phyloP scores from a whole-genome alignment of 2,888 invertebrate species.

The Yponomeuta plumbellus region DNA sequence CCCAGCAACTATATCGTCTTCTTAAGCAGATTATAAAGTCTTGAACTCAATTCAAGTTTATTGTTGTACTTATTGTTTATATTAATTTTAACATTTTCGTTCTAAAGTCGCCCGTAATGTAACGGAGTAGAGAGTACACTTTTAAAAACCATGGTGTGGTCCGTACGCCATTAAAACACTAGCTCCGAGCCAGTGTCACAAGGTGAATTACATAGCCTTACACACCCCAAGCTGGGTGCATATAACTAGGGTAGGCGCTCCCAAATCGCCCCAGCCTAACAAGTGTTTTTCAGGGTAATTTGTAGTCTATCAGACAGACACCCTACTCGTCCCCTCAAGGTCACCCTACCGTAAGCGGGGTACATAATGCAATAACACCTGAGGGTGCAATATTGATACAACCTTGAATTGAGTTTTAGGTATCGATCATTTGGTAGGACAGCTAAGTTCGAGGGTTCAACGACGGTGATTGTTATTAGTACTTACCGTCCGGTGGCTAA shows the following conservation, averaged over 20 bases:
- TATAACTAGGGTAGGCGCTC: not conserved
- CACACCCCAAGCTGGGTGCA: not conserved
- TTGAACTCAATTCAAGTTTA: too few relatives aligned
- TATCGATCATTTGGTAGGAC: slow-evolving; percentile 12
- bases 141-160: too few relatives aligned
- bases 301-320: slow-evolving; percentile 38
- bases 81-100: too few relatives aligned
- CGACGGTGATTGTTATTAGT: too few relatives aligned
- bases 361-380: slow-evolving; percentile 1
- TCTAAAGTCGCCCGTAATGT: too few relatives aligned
- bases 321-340: slow-evolving; percentile 7
- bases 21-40: too few relatives aligned
- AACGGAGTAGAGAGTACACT: too few relatives aligned
- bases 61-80: too few relatives aligned
- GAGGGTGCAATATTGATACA: slow-evolving; percentile 4
- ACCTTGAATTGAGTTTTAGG: slow-evolving; percentile 6
- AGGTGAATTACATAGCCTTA: not conserved
- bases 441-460: not conserved
- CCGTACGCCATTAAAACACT: not conserved
- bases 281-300: slow-evolving; percentile 48
- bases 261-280: not conserved
- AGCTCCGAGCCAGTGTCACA: not conserved
- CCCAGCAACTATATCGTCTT: too few relatives aligned
- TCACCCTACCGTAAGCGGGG: slow-evolving; percentile 6
- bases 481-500: too few relatives aligned